phyloP scores from a whole-genome alignment of 2,888 invertebrate species.

The Tenthredo amoena region DNA sequence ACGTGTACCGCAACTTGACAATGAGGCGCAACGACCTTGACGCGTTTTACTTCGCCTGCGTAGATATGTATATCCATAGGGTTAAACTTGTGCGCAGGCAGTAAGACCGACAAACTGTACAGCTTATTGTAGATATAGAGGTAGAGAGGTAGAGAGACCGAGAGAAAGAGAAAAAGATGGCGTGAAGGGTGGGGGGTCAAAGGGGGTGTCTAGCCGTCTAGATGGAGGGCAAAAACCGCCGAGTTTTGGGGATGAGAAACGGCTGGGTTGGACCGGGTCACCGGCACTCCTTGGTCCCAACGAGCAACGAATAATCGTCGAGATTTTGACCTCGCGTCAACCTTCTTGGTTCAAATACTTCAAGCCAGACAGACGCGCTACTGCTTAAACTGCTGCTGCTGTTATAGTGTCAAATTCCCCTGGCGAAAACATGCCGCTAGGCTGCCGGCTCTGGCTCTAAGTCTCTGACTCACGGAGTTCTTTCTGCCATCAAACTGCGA shows the following conservation, averaged over 20 bases:
- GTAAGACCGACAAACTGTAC: slow-evolving; percentile 27
- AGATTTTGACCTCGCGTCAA: slow-evolving; percentile 63
- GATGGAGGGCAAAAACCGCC: slow-evolving; percentile 58
- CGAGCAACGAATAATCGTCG: background rate
- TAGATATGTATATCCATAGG: slow-evolving; percentile 15
- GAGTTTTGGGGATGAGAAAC: slow-evolving; percentile 51
- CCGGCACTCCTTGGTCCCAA: slow-evolving; percentile 35
- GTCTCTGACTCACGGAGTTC: slow-evolving; percentile 53
- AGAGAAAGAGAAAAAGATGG: background rate
- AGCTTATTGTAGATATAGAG: background rate
- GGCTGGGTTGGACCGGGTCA: slow-evolving; percentile 50
- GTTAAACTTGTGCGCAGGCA: slow-evolving; percentile 6
- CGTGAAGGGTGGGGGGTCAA: background rate
- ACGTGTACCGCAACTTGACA: background rate
- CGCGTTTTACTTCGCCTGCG: background rate
- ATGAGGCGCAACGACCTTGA: slow-evolving; percentile 28
- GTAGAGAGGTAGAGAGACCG: background rate
- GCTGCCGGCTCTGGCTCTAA: background rate
- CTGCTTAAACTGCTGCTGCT: background rate
- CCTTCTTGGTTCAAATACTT: slow-evolving; percentile 61
- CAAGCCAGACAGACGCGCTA: background rate
- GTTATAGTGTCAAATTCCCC: slow-evolving; percentile 67
- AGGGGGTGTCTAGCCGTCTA: slow-evolving; percentile 60
- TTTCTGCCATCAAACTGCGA: background rate
- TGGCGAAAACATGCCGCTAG: slow-evolving; percentile 59